Percentiles rank a stretch among this genome's conserved stretches.
Conservation (phyloP, 1,140 invertebrate species). For the Mactra quadrangularis region DNA sequence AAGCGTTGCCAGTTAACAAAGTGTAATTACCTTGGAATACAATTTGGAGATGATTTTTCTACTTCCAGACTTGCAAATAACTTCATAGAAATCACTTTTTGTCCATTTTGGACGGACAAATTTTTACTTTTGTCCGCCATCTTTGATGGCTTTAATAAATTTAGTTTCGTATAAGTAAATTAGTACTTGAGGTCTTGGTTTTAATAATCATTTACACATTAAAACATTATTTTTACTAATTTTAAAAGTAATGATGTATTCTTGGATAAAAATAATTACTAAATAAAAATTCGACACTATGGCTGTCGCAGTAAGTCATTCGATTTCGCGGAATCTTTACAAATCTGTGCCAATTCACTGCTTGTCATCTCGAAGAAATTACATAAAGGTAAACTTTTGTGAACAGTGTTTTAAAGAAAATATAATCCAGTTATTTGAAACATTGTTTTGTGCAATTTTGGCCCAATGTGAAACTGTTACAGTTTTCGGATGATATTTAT, state of each 20-base stretch:
- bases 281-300: not conserved
- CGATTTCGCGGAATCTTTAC: not conserved
- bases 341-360: not conserved
- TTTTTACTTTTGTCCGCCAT: constrained; percentile 80
- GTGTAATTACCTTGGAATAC: constrained; percentile 96
- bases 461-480: too few relatives aligned
- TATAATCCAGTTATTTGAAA: too few relatives aligned
- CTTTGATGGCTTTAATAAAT: constrained; percentile 38
- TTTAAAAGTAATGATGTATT: too few relatives aligned
- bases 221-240: too few relatives aligned
- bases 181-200: too few relatives aligned
- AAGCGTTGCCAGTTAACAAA: too few relatives aligned
- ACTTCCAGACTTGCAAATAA: constrained; percentile 99
- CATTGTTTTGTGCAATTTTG: too few relatives aligned
- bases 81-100: constrained; percentile 97
- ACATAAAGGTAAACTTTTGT: constrained; percentile 3
- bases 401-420: too few relatives aligned
- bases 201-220: too few relatives aligned
- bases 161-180: constrained; percentile 16
- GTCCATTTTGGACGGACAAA: constrained; percentile 74
- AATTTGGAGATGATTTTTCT: constrained; percentile 97
- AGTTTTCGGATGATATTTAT: too few relatives aligned
- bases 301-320: constrained; percentile 5
- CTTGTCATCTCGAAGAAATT: constrained; percentile 16
- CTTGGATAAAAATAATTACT: not conserved